Base-by-base conservation (phyloP, 1,140 invertebrate species). In the Dreissena polymorpha region DNA sequence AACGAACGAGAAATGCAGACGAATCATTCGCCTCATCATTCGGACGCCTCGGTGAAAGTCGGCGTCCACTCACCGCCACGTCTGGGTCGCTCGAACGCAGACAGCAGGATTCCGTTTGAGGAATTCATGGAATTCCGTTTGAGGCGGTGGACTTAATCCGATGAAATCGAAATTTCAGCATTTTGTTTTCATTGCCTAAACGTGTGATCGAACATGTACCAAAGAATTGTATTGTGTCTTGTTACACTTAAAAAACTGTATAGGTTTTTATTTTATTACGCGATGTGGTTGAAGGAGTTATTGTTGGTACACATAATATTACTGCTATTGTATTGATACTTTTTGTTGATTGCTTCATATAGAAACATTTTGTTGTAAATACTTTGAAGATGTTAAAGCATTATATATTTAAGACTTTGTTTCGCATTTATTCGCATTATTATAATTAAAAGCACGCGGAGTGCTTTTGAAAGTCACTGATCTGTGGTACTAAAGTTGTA, bases 51-150 rank as follows among this genome's bases (percentile, higher is more conserved):
- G 53, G 70, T 23, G 21, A 67, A 1, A 13, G 23, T 57, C 70
- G 25, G 76, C 70, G 86, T 79, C 84, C 77, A 76, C 72, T 71
- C 74, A 64, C 88, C 87, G 7, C 77, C 84, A 64, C 74, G 87
- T 25, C 79, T 75, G 27, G 67, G 75, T 51, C 71, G 63, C n/a
- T 73, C 81, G n/a, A 83, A 80, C 57, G 74, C 80, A 2, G 87
- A 89, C 55, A 72, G 57, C 23, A 67, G 13, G 21, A 27, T 67
- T 23, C 64, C 23, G 29, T 16, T 67, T 2, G 14, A 23, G 64
- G 23, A 64, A 64, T 18, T 10, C 7, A 21, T 64, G 21, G 23
- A 27, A 27, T 67, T 23, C 64, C 23, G 29, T 16, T 67, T 2
- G 14, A 23, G 64, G 23, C 8, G 8, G 21, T 27, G 12, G 23